Evolutionary conservation across 2,113 vertebrate genomes (phyloP), one percentile per base, ranked within the genome.

Genomic region (Typhlomys cinereus): DNA sequence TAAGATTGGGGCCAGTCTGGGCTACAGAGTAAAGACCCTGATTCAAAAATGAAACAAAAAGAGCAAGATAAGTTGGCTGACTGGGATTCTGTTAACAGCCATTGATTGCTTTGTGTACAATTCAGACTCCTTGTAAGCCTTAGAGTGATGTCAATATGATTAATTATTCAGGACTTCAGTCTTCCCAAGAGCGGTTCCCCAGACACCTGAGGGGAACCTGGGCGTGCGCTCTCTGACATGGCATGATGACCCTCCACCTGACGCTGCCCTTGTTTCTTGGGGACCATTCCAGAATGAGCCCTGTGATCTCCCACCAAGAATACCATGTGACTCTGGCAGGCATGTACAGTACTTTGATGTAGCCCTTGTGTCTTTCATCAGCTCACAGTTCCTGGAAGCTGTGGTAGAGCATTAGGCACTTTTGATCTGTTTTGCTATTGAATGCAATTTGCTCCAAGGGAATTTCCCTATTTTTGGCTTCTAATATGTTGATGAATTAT

Each of bases 401-500:
- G 14, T 29, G 12, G 8, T 80, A 41, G 44, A 92, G 78, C 50
- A 23, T 50, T 75, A 71, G 73, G 21, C 75, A 29, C 73, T 59
- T 90, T 20, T 59, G 91, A 90, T 14, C 61, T 0, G n/a, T 81
- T 90, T 93, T 41, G 44, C 89, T 57, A 69, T 31, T 80, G 27
- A 95, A 61, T 50, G 15, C 89, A 95, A 3, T 90, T 96, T 64
- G 9, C 54, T 92, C 13, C 15, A 2, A 78, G 41, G 76, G 90
- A 85, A 44, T 69, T 96, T 96, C 96, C 85, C 93, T 95, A 88
- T 81, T 93, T n/a, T 39, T 85, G 52, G 80, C 92, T 97, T 92
- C 87, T 81, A 88, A 92, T 85, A 61, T 62, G 46, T 89, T 52
- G 67, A 92, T 96, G 46, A 96, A 95, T 97, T 96, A 96, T 97